Base-by-base conservation (phyloP, 2,113 vertebrate species). In the Anarhynchus alexandrinus region DNA sequence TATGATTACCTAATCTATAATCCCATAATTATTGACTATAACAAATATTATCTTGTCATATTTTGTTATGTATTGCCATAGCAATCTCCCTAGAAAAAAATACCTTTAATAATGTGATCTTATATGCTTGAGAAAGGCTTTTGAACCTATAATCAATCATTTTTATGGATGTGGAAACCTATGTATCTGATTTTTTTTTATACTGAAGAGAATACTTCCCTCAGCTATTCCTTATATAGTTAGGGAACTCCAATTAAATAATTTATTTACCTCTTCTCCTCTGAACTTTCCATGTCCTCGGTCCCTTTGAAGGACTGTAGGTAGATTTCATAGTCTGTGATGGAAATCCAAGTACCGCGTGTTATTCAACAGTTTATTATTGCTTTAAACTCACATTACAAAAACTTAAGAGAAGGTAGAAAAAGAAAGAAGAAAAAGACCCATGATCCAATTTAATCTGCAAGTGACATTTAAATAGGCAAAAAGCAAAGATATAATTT, bases 401-500 rank as follows among this genome's bases (percentile, higher is more conserved):
- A 79, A 81, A 96, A 70, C 18, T 93, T 91, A 84, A 67, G 16
- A 45, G 12, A 82, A 85, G 52, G 38, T 83, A 88, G 36, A 36
- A 94, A 69, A 76, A 71, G 5, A 58, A 73, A 70, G 32, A 73
- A 55, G 8, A 74, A 77, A 34, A 58, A 66, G 11, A 1, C 3
- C 15, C 23, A 55, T 57, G 43, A 92, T 88, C 32, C 14, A 80
- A 58, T 93, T 86, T 88, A 86, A 95, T 93, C 74, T 83, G 45
- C 43, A 86, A 92, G 85, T 80, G 67, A 90, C n/a, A 90, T 95
- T 86, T 91, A 89, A 93, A 93, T 87, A 76, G 70, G 84, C 34
- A 95, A 91, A 96, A 94, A 84, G 9, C 38, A 83, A 96, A 94
- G 42, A 81, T 80, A 83, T 88, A 7, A 95, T 95, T 95, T 93